Base-by-base conservation (phyloP, 2,113 vertebrate species). In the Neomonachus schauinslandi region DNA sequence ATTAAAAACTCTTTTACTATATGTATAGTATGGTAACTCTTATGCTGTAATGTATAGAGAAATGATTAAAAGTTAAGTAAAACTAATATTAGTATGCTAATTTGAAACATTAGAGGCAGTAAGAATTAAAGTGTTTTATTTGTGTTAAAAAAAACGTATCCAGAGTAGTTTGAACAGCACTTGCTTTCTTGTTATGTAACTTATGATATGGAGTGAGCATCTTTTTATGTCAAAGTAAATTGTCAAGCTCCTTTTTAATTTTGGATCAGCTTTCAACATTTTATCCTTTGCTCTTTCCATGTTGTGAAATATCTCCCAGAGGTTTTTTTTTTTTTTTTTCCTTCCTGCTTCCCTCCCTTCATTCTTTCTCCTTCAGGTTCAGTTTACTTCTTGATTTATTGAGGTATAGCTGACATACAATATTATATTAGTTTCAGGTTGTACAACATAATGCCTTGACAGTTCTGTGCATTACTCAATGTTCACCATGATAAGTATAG, bases 191-290 rank as follows among this genome's bases (percentile, higher is more conserved):
- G 39, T 46, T 53, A 22, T 55, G 18, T n/a, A 77, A 67, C 7
- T 88, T 94, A 69, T n/a, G 39, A 26, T 46, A 21, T n/a, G 2
- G 7, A 72, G 7, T 31, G 51, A 95, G 18, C 33, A 84, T 61
- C 13, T 92, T 67, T 86, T 83, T 69, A 53, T 63, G 42, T 84
- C 39, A 15, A 63, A 59, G 61, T 55, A 31, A 77, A n/a, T 59
- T 65, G 49, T 90, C 42, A 67, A 18, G 92, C 19, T 82, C 59
- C 28, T 57, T 93, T 74, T 65, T 55, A 90, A 86, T 57, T 97
- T 91, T 93, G 49, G 39, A 72, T 91, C 33, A 51, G 33, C 67
- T 93, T 89, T 96, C 39, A 76, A 21, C 36, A 74, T 95, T 93
- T 91, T 88, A 77, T 77, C 46, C n/a, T 91, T 94, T 91, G 42